phyloP scores from a whole-genome alignment of 2,888 invertebrate species.

The Plebejus argus region DNA sequence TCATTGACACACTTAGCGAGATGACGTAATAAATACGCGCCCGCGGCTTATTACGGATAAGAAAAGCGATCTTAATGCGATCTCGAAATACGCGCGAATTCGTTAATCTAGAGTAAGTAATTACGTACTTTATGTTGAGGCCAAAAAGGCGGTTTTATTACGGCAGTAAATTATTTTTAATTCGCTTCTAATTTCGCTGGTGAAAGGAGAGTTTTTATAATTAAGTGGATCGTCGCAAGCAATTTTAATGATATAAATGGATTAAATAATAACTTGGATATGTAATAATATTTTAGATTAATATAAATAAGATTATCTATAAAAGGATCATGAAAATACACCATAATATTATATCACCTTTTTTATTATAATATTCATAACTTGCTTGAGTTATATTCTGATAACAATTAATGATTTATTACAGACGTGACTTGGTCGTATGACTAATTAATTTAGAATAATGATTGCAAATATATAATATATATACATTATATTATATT shows the following conservation, averaged over 20 bases:
- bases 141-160: constrained; percentile 18
- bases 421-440: constrained; percentile 16
- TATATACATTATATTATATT: no score
- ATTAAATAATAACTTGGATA: not conserved
- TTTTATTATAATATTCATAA: not conserved
- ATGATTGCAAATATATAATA: not conserved
- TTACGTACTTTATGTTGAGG: constrained; percentile 10
- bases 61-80: constrained; percentile 36
- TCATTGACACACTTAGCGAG: constrained; percentile 63
- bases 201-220: not conserved
- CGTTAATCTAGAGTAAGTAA: constrained; percentile 21
- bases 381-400: not conserved
- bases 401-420: not conserved
- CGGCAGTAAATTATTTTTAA: constrained; percentile 25
- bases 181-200: not conserved
- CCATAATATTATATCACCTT: not conserved
- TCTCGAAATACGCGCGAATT: constrained; percentile 21
- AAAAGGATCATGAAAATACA: not conserved
- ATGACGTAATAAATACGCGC: constrained; percentile 51
- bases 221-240: not conserved
- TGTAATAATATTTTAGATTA: not conserved
- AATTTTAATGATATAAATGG: no score
- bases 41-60: constrained; percentile 36
- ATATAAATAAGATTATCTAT: not conserved
- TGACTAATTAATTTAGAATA: constrained; percentile 25